Base-by-base conservation (phyloP, 2,113 vertebrate genomes). In the Arenaria interpres region DNA sequence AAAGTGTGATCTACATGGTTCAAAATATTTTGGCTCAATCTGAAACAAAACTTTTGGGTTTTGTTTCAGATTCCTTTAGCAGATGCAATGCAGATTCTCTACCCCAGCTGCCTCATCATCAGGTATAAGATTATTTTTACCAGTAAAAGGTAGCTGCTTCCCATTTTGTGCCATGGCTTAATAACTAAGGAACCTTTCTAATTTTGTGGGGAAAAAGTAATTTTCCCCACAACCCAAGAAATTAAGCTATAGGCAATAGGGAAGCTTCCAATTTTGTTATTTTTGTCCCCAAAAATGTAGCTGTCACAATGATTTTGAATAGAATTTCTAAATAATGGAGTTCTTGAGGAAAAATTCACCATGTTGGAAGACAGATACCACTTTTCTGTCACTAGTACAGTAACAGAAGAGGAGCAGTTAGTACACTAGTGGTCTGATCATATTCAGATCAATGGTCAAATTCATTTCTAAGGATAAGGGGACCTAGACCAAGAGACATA, bases 1-100 rank as follows among this genome's bases (percentile, higher is more conserved):
- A 1, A 66, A 53, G 8, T 1, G 17, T n/a, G 14, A 33, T 28
- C 16, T 12, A 11, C 0, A 0, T 9, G 6, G 4, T 22, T 89
- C 21, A 53, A 30, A 50, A 20, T 16, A 30, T 10, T 80, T 51
- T 21, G 19, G 7, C 60, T 83, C 32, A 60, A 20, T 17, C 15
- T 17, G 30, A 68, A 75, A 43, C 9, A 56, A 66, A 69, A 5
- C 0, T 39, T 66, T 3, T 2, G 11, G n/a, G 3, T 16, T n/a
- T 53, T 14, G 5, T 59, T 72, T 82, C 6, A 16, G 25, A 14
- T 45, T 66, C 20, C 33, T 4, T 59, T 63, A 54, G 46, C 11
- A 23, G 67, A 89, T 21, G 9, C 17, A 43, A 9, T 7, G 67
- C 43, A 46, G 48, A 3, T 12, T 89, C 16, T 71, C 12, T 19